Evolutionary conservation across 2,113 vertebrate species (phyloP).

Genomic region (Notiomystis cincta): DNA sequence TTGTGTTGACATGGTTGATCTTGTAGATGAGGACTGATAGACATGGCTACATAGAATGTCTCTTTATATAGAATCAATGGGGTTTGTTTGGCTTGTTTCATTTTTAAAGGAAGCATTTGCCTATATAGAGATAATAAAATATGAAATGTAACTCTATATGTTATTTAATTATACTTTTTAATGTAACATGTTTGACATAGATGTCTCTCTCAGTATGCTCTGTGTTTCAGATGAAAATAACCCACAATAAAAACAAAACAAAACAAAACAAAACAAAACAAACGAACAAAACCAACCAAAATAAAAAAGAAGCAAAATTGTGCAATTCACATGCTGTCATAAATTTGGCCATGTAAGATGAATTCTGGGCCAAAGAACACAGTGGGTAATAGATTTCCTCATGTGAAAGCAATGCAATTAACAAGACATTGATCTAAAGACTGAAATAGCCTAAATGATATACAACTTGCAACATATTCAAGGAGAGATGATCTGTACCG

Average conservation of each 20-base stretch:
- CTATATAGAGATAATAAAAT: neutral
- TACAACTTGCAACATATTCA: neutral
- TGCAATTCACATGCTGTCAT: neutral
- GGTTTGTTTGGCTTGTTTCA: neutral
- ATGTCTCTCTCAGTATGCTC: neutral
- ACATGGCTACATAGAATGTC: neutral
- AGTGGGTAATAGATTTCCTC: neutral
- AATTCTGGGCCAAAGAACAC: neutral
- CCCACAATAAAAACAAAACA: neutral
- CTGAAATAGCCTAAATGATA: neutral
- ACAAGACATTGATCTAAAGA: neutral
- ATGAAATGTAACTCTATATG: neutral
- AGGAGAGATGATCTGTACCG: neutral
- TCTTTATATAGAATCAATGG: neutral
- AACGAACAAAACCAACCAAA: neutral
- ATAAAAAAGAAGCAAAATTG: neutral
- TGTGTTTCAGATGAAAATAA: neutral
- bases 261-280: neutral
- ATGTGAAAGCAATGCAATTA: neutral
- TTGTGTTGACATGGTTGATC: neutral
- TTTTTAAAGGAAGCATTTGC: neutral
- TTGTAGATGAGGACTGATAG: neutral
- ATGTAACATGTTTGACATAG: neutral
- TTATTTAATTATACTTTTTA: neutral
- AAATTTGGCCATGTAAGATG: neutral